Evolutionary conservation across 2,888 invertebrate genomes (phyloP).

Genomic region (Phalera bucephala): DNA sequence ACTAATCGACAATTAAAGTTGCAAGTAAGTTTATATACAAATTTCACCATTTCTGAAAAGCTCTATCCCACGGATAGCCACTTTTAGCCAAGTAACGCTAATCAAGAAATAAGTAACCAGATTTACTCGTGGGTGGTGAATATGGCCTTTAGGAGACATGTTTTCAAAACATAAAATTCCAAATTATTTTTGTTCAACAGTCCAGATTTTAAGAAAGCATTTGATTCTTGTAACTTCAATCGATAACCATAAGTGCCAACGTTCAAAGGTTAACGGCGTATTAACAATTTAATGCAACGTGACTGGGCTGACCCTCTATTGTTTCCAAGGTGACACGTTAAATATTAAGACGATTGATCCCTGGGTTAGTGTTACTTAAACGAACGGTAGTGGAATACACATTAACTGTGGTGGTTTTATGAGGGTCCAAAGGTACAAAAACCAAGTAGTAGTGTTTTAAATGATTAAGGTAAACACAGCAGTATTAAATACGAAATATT

Average conservation of each 20-base stretch:
- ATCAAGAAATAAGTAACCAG: no score
- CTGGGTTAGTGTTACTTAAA: constrained; percentile 13
- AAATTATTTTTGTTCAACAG: neutral
- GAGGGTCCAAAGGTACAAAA: constrained; percentile 8
- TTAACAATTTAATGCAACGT: constrained; percentile 49
- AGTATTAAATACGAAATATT: no score
- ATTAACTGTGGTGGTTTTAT: constrained; percentile 30
- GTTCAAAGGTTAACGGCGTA: constrained; percentile 53
- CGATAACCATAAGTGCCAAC: constrained; percentile 36
- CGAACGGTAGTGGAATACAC: constrained; percentile 9
- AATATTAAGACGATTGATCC: constrained; percentile 29
- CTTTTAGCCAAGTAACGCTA: no score
- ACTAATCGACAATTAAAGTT: no score
- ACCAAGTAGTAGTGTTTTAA: neutral
- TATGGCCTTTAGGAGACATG: no score
- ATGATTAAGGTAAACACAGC: no score
- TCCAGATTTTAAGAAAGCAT: neutral
- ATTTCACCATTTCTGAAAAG: no score
- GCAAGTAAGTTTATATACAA: no score
- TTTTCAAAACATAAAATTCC: no score
- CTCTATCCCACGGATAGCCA: no score
- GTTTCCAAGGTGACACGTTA: constrained; percentile 46
- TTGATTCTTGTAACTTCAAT: constrained; percentile 31
- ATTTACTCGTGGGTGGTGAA: no score
- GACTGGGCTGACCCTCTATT: constrained; percentile 41